Base-by-base conservation (phyloP, 2,113 vertebrate species). In the Prochilodus magdalenae region DNA sequence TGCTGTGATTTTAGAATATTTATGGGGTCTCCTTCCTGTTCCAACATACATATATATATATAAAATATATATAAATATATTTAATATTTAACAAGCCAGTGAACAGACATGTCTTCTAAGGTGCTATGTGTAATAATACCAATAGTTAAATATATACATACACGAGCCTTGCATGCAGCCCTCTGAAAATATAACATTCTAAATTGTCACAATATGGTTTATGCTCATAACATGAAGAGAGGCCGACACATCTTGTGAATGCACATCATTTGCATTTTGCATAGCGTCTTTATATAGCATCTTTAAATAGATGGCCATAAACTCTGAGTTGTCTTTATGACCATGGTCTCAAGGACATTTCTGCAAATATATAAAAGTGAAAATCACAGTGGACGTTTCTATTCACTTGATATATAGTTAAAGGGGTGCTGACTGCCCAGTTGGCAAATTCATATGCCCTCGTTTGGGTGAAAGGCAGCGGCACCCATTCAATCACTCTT, bases 281-380 rank as follows among this genome's bases (percentile, higher is more conserved):
- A 67, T 33, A 16, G 30, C 47, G 36, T 44, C 72, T 79, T 82
- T 72, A 79, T 44, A 69, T 85, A 79, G 80, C 16, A 47, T 62
- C 75, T 85, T 51, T 65, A 76, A 79, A 82, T 79, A 82, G 71
- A 69, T 55, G 65, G 24, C 63, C 51, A 76, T 77, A 73, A 69
- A 60, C 27, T 69, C 7, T 27, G 66, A 67, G 63, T 27, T 26
- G n/a, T 36, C 40, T 59, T 71, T 22, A 65, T 40, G 57, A 40
- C 55, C 36, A 57, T 29, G 33, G 20, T 27, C 66, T 73, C 60
- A 66, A 77, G 59, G 69, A 65, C 8, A 13, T 77, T 30, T 67
- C 27, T 18, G 20, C 33, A 51, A 24, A 22, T 29, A 7, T 36
- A 36, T n/a, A n/a, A n/a, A 51, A 29, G 27, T 16, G n/a, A 5